Evolutionary conservation across 2,888 invertebrate species (phyloP).

Genomic region (Antitype chi): DNA sequence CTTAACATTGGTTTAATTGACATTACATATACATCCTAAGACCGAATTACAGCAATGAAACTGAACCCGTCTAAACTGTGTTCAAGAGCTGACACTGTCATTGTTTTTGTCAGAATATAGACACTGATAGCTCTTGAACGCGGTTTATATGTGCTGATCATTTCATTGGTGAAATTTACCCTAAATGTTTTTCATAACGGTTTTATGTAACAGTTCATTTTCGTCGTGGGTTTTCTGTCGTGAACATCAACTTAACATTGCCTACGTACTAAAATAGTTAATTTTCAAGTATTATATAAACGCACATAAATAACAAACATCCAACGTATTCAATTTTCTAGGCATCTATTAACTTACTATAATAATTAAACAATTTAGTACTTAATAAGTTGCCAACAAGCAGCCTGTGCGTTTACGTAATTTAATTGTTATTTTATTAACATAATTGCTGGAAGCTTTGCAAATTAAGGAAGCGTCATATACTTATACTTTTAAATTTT

Average conservation of each 20-base stretch:
- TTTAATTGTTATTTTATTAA: constrained; percentile 12
- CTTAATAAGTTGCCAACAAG: constrained; percentile 22
- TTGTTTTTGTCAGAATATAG: not conserved
- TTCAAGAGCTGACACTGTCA: not conserved
- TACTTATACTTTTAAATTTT: not conserved
- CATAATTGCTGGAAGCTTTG: constrained; percentile 4
- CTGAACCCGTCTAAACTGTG: not conserved
- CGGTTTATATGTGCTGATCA: not conserved
- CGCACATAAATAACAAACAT: constrained; percentile 38
- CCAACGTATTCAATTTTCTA: constrained; percentile 25
- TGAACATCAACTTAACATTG: constrained; percentile 9
- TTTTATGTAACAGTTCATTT: constrained; percentile 11
- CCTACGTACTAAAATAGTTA: constrained; percentile 28
- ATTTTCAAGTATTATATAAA: constrained; percentile 19
- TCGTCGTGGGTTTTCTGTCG: constrained; percentile 9
- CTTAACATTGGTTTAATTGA: not conserved
- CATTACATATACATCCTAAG: no score
- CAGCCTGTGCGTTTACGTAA: constrained; percentile 31
- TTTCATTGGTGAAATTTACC: not conserved
- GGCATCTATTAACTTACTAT: constrained; percentile 34
- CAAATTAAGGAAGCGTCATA: not conserved
- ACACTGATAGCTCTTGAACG: not conserved
- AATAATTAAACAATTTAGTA: constrained; percentile 38
- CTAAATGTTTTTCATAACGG: not conserved
- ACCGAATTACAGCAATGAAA: not conserved